phyloP scores from a whole-genome alignment of 2,113 vertebrate genomes.

The Camelus bactrianus region DNA sequence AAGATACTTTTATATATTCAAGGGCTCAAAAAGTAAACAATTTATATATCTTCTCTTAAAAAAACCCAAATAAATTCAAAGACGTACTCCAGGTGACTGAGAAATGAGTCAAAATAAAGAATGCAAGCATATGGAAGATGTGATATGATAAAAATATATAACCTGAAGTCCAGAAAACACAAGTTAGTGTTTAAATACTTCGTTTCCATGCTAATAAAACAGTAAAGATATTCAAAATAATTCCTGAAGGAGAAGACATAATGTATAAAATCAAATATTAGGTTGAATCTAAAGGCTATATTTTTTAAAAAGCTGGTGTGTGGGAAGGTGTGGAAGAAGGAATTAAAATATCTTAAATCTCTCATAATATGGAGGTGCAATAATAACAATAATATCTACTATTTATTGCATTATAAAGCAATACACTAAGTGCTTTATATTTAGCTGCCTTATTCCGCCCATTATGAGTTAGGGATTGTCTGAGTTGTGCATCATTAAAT shows the following conservation, averaged over 20 bases:
- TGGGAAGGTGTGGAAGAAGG: not conserved
- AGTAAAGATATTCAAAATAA: not conserved
- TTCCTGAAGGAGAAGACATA: not conserved
- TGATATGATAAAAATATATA: not conserved
- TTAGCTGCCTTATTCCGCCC: not conserved
- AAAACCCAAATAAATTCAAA: not conserved
- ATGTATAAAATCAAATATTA: not conserved
- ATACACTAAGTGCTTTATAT: not conserved
- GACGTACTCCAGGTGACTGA: not conserved
- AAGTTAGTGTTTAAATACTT: not conserved
- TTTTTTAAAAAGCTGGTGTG: not conserved
- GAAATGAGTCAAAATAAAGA: slow-evolving; percentile 7
- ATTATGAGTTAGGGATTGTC: not conserved
- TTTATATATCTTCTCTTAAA: not conserved
- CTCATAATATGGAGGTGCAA: not conserved
- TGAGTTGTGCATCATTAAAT: not conserved
- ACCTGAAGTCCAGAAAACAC: not conserved
- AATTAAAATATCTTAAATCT: not conserved
- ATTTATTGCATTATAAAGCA: not conserved
- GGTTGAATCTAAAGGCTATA: not conserved
- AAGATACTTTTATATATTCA: not conserved
- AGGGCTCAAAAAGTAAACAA: not conserved
- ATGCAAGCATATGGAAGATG: not conserved
- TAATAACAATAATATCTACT: not conserved
- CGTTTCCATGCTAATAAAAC: not conserved